phyloP scores from a whole-genome alignment of 2,888 invertebrate species.

The Patella caerulea region DNA sequence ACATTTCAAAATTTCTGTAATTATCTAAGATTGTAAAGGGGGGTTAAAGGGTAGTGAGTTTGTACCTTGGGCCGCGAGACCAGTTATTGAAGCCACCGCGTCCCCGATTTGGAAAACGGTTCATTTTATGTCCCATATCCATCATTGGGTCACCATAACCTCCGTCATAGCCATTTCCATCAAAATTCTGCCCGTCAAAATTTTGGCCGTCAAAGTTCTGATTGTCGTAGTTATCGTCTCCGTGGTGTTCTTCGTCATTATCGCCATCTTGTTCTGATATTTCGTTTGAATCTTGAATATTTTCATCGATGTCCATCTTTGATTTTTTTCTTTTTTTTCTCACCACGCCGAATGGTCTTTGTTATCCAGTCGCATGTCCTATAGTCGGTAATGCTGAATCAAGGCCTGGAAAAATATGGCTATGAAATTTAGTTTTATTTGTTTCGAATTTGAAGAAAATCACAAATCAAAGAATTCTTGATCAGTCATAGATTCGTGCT shows the following conservation, averaged over 20 bases:
- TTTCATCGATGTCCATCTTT: slow-evolving; percentile 2
- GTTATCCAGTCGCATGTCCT: neutral
- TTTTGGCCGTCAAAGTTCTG: neutral
- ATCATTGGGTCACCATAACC: neutral
- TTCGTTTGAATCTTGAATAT: neutral
- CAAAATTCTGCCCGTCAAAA: neutral
- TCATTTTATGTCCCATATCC: slow-evolving; percentile 9
- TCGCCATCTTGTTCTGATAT: neutral
- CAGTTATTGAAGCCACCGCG: slow-evolving; percentile 6
- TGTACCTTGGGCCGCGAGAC: neutral
- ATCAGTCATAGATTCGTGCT: too few species aligned
- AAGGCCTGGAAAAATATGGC: too few species aligned
- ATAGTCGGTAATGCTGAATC: too few species aligned
- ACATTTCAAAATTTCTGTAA: too few species aligned
- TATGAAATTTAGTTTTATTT: too few species aligned
- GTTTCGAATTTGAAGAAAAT: too few species aligned
- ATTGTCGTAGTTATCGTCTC: neutral
- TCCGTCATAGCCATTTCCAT: slow-evolving; percentile 10
- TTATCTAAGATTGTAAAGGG: too few species aligned
- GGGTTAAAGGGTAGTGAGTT: neutral
- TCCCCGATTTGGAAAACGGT: slow-evolving; percentile 6
- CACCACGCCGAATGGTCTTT: neutral
- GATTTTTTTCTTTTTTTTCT: neutral
- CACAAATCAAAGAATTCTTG: too few species aligned
- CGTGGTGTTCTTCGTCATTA: neutral